Evolutionary conservation across 2,888 invertebrate genomes (phyloP), one percentile per base, ranked within the genome.

Genomic region (Latheticus oryzae): DNA sequence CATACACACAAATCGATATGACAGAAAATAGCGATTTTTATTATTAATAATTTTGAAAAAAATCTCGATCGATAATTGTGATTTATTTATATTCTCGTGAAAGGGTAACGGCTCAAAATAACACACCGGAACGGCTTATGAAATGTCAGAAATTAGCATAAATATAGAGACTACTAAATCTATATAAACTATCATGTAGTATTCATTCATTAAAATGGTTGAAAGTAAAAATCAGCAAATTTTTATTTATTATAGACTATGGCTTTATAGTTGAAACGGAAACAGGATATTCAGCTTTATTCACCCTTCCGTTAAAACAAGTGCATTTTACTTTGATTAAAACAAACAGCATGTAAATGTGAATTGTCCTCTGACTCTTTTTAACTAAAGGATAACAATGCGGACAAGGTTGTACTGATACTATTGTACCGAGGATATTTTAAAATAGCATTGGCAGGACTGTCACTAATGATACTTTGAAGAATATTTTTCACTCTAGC

Each of bases 111-210:
- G 40, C 42, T 42, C 33, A 23, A 32, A 33, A 12, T 26, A 32
- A 33, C 52, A 23, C 24, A 42, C 38, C 42, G 52, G 52, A 52
- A 52, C 42, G 32, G 32, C 23, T 40, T 40, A 30, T 42, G 16
- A 52, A 52, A 50, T 50, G 38, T 28, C 50, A 50, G 19, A 30
- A 50, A 50, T 50, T 50, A 26, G 28, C 24, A 50, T 37, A 38
- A 17, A 48, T 11, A 21, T 13, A 16, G 42, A 9, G 42, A 21
- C 16, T 12, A 16, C 42, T 42, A 24, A 42, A 40, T 23, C 24
- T 40, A 40, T 11, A 21, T 26, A 26, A 23, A 26, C 12, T 17
- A 8, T 24, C n/a, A n/a, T n/a, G n/a, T n/a, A n/a, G n/a, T n/a
- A n/a, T n/a, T n/a, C n/a, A n/a, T n/a, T n/a, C n/a, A n/a, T n/a